A percentile compares a stretch with the other conserved stretches of the same genome.
phyloP scores from a whole-genome alignment of 2,797 vertebrate genomes.

The Limosa lapponica region DNA sequence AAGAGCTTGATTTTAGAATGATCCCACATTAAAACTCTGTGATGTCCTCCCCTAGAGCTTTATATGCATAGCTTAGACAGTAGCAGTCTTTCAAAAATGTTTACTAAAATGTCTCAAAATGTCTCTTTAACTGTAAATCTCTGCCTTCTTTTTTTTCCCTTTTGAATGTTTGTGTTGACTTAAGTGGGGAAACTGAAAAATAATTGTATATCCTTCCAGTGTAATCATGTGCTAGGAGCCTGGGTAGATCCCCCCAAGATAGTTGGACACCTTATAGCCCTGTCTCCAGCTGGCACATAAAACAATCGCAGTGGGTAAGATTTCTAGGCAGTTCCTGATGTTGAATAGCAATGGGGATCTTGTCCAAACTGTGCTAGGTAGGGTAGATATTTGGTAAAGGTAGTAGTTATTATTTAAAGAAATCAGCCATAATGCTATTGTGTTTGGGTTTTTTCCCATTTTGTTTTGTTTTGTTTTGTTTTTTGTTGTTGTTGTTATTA shows the following conservation, averaged over 20 bases:
- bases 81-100: not conserved
- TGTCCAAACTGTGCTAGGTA: not conserved
- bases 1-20: not conserved
- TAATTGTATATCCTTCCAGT: not conserved
- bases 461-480: rapidly evolving
- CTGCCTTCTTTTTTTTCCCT: no score
- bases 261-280: not conserved
- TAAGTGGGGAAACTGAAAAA: not conserved
- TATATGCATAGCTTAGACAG: not conserved
- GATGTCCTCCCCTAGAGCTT: not conserved
- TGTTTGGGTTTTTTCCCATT: not conserved
- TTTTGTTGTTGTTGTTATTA: not conserved
- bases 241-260: not conserved
- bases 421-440: not conserved
- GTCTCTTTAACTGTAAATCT: not conserved
- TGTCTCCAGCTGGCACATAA: not conserved
- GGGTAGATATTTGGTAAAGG: not conserved
- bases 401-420: not conserved
- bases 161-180: not conserved
- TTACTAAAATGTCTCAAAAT: not conserved
- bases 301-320: not conserved
- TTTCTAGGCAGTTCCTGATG: not conserved
- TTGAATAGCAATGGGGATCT: not conserved
- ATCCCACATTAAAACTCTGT: not conserved
- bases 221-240: not conserved